These are phyloP conservation scores for Entomobrya proxima DNA, from an alignment of 2,888 invertebrate genomes.

Conservation along the genomic window DNA sequence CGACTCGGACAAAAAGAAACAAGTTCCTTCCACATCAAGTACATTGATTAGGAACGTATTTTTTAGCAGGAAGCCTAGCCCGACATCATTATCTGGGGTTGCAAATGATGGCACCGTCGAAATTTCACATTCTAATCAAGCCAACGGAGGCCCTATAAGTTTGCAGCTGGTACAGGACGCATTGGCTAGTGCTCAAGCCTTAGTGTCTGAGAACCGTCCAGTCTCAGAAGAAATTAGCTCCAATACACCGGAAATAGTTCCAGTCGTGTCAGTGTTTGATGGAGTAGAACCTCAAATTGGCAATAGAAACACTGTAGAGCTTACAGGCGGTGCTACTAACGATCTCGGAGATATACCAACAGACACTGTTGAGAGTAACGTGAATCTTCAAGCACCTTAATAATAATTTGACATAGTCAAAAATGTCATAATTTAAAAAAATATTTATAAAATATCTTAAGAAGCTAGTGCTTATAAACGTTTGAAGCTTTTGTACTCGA, in stretches of 20 bases:
- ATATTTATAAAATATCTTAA: too few relatives aligned
- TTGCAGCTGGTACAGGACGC: constrained; percentile 32
- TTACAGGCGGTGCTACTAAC: background rate
- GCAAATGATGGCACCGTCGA: background rate
- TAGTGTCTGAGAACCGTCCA: background rate
- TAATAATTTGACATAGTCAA: too few relatives aligned
- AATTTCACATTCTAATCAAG: background rate
- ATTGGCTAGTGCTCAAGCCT: constrained; percentile 12
- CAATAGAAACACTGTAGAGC: background rate
- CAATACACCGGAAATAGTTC: background rate
- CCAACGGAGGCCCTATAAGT: constrained; percentile 25
- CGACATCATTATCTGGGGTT: background rate
- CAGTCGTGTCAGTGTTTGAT: constrained; percentile 7
- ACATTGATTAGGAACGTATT: constrained; percentile 71
- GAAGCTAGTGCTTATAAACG: too few relatives aligned
- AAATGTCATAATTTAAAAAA: too few relatives aligned
- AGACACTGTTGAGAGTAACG: too few relatives aligned
- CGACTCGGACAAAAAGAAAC: constrained; percentile 71
- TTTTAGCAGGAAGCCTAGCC: constrained; percentile 44
- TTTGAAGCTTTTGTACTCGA: too few relatives aligned
- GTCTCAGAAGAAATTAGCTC: background rate
- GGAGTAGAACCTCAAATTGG: background rate
- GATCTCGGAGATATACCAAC: too few relatives aligned
- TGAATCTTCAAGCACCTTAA: too few relatives aligned
- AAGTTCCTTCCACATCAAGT: constrained; percentile 73